Conservation (phyloP, 1,140 invertebrate genomes). For the Caenorhabditis inopinata region DNA sequence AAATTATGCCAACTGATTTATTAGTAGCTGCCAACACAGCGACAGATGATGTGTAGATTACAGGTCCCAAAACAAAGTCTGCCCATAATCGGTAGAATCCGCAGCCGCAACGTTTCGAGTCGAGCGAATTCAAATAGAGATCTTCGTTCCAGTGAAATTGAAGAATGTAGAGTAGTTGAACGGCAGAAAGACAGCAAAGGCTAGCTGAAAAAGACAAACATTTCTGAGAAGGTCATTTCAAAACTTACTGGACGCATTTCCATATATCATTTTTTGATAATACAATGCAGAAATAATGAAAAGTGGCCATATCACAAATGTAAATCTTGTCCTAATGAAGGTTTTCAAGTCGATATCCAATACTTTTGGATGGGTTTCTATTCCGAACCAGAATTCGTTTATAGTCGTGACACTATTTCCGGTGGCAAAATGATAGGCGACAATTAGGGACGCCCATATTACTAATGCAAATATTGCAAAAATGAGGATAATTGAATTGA, state of each 20-base stretch:
- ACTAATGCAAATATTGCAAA: not conserved
- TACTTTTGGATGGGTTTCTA: constrained; percentile 6
- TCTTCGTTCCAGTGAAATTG: constrained; percentile 34
- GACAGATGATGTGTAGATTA: constrained; percentile 21
- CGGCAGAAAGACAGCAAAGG: not conserved
- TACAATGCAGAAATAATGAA: constrained; percentile 14
- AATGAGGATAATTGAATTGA: constrained; percentile 23
- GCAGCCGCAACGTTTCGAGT: not conserved
- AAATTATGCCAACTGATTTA: not conserved
- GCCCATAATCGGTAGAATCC: constrained; percentile 27
- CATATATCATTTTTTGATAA: not conserved
- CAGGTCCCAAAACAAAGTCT: constrained; percentile 27
- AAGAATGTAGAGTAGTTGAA: constrained; percentile 23
- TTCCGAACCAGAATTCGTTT: constrained; percentile 29
- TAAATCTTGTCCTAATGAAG: not conserved
- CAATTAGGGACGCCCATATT: not conserved
- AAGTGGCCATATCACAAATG: constrained; percentile 8
- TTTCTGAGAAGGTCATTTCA: not conserved
- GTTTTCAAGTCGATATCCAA: constrained; percentile 38
- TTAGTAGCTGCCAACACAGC: not conserved
- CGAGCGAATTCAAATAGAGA: constrained; percentile 28
- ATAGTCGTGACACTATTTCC: constrained; percentile 22
- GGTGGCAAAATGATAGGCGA: not conserved
- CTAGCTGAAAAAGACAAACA: not conserved
- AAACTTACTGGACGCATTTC: constrained; percentile 1